These are phyloP conservation scores for Labrus mixtus DNA, from an alignment of 2,113 vertebrate species.

Conservation along the genomic window DNA sequence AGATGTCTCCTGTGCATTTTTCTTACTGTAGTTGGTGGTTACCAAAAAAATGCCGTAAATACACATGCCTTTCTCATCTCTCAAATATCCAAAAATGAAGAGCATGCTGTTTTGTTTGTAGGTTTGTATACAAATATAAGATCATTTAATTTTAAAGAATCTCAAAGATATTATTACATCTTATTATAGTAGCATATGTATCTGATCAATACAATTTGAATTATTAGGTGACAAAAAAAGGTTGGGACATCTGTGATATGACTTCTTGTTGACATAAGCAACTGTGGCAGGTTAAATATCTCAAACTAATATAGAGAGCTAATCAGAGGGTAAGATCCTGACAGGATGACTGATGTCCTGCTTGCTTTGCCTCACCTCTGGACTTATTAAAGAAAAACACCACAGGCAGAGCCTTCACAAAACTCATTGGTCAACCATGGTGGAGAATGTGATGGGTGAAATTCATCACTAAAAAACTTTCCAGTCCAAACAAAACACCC, in stretches of 20 bases:
- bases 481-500: conserved; percentile 69
- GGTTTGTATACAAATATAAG: too few species aligned
- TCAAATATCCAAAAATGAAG: too few species aligned
- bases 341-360: conserved; percentile 76
- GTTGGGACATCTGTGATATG: conserved; percentile 18
- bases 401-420: conserved; percentile 61
- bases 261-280: conserved; percentile 24
- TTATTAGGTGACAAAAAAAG: conserved; percentile 24
- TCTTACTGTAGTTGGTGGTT: background rate
- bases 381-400: conserved; percentile 83
- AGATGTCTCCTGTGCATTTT: background rate
- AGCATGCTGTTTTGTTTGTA: too few species aligned
- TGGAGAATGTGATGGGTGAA: conserved; percentile 69
- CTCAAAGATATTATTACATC: too few species aligned
- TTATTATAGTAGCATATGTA: too few species aligned
- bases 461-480: conserved; percentile 74
- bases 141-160: too few species aligned
- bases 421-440: conserved; percentile 72
- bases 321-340: conserved; percentile 70
- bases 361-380: conserved; percentile 77
- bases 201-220: too few species aligned
- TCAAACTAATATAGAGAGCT: conserved; percentile 45
- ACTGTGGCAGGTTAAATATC: conserved; percentile 67
- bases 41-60: too few species aligned
- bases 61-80: too few species aligned